These are phyloP conservation scores for Hippolais icterina DNA, from an alignment of 2,113 vertebrate species.

Conservation along the genomic window DNA sequence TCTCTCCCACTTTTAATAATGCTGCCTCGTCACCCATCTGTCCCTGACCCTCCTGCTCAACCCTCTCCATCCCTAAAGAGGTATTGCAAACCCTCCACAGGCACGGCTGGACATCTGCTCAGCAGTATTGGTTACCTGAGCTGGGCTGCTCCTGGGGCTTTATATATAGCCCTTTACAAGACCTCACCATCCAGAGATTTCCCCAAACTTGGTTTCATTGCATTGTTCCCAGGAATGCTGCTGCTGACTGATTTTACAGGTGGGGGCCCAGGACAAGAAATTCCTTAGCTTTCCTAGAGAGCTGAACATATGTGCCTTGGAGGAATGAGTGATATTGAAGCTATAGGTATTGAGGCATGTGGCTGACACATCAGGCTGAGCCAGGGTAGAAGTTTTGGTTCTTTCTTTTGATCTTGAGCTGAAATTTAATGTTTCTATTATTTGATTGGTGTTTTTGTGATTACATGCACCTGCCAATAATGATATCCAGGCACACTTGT, in stretches of 20 bases:
- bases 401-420: conserved; percentile 37
- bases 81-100: not conserved
- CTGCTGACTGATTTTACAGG: not conserved
- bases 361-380: conserved; percentile 4
- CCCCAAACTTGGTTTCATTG: not conserved
- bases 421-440: conserved; percentile 46
- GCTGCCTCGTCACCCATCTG: not conserved
- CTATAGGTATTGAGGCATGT: not conserved
- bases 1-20: not conserved
- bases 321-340: not conserved
- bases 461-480: conserved; percentile 39
- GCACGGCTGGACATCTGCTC: not conserved
- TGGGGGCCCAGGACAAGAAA: not conserved
- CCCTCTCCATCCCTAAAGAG: not conserved
- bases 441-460: conserved; percentile 47
- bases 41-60: not conserved
- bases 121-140: not conserved
- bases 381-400: not conserved
- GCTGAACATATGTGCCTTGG: not conserved
- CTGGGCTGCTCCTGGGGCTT: not conserved
- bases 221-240: not conserved
- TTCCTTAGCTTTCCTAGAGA: not conserved
- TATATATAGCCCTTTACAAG: not conserved
- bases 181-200: not conserved
- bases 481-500: not conserved